A percentile compares a stretch with the other conserved stretches of the same genome.
Conservation (phyloP, 2,113 vertebrate species). For the Ceuthmochares aereus region DNA sequence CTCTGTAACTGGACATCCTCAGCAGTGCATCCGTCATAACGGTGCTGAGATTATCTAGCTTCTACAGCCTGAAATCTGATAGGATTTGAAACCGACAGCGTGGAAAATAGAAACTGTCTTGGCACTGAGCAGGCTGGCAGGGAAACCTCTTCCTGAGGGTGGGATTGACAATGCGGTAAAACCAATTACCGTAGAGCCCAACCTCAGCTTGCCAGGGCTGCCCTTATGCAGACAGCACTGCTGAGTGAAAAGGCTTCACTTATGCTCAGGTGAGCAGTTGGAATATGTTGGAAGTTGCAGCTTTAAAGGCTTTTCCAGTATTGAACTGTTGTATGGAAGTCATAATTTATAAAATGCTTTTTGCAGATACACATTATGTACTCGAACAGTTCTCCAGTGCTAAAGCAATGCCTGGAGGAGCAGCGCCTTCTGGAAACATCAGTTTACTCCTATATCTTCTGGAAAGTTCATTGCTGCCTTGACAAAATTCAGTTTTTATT, state of each 20-base stretch:
- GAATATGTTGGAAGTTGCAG: not conserved
- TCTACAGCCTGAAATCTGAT: conserved; percentile 11
- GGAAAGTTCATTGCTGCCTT: conserved; percentile 59
- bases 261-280: not conserved
- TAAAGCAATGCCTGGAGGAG: conserved; percentile 1
- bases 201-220: fast-evolving
- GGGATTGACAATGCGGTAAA: not conserved
- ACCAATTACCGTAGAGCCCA: not conserved
- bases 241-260: not conserved
- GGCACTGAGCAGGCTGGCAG: conserved; percentile 1
- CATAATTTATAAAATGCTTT: not conserved
- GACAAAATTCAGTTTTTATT: conserved; percentile 66
- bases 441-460: conserved; percentile 20
- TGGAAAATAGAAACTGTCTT: conserved; percentile 51
- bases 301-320: not conserved
- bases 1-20: conserved; percentile 17
- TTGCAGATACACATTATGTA: not conserved
- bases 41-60: not conserved
- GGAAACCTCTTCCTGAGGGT: conserved; percentile 7
- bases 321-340: not conserved
- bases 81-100: conserved; percentile 15
- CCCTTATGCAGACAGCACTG: fast-evolving
- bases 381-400: not conserved
- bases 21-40: not conserved
- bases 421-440: conserved; percentile 26